Evolutionary conservation across 2,797 vertebrate genomes (phyloP).

Genomic region (Accipiter minullus): DNA sequence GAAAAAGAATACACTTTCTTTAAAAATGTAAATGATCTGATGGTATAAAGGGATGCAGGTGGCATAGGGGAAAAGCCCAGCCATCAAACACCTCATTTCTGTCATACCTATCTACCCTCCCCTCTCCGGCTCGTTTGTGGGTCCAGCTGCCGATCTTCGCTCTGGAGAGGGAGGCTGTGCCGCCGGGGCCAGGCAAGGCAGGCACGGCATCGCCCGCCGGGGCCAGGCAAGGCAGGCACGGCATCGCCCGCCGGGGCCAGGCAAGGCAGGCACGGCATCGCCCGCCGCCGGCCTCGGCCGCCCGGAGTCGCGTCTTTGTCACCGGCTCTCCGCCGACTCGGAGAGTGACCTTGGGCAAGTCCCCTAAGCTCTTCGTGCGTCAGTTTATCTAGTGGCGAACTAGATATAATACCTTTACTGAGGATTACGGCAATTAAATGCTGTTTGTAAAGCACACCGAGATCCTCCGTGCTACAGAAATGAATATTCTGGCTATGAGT

Average conservation of each 20-base stretch:
- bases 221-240: rapidly evolving
- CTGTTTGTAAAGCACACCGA: not conserved
- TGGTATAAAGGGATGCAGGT: conserved; percentile 61
- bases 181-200: not conserved
- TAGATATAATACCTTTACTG: conserved; percentile 50
- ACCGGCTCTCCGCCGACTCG: not conserved
- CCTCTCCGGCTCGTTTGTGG: not conserved
- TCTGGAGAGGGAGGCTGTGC: not conserved
- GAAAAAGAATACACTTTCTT: conserved; percentile 71
- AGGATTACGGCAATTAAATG: conserved; percentile 59
- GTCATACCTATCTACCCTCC: conserved; percentile 6
- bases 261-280: not conserved
- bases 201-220: not conserved
- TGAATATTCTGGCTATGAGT: not conserved
- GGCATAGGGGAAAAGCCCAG: conserved; percentile 51
- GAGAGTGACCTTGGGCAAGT: conserved; percentile 45
- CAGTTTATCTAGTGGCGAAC: conserved; percentile 54
- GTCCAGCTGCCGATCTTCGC: conserved; percentile 6
- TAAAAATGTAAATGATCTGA: conserved; percentile 63
- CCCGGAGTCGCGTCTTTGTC: not conserved
- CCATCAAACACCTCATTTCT: conserved; percentile 48
- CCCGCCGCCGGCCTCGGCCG: rapidly evolving
- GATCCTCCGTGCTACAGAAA: not conserved
- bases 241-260: not conserved
- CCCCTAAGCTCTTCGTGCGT: conserved; percentile 42